Evolutionary conservation across 2,113 vertebrate species (phyloP), one percentile per base, ranked within the genome.

Genomic region (Manacus vitellinus): DNA sequence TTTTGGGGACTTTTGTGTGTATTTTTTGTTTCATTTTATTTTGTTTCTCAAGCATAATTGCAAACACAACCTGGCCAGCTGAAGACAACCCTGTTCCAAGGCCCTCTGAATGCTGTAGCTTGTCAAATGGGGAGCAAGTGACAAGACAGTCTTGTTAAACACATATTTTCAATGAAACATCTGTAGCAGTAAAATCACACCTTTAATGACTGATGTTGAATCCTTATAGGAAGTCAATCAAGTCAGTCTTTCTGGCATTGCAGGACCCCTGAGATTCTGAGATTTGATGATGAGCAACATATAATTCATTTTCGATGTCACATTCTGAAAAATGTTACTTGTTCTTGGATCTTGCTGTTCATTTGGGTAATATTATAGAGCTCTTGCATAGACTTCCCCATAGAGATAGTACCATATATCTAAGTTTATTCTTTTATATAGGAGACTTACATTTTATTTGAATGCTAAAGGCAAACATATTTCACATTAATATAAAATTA

Each of bases 131-230:
- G 23, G 6, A 39, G 17, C 3, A 2, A 14, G 16, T 43, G 51
- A 63, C 82, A 31, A 70, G 12, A 21, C 6, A 52, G 49, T 22
- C 2, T 54, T 65, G 16, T 46, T 27, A 37, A n/a, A 8, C 0
- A 0, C 0, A 0, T 51, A 8, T 51, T 58, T 78, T 31, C 43
- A 61, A 5, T 31, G 19, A 19, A 72, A 61, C 30, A 27, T 47
- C 65, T 71, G 43, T 46, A 63, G 22, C 23, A 78, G 59, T 67
- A 72, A 81, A 85, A 67, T 71, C 43, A 55, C 16, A 27, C 61
- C 86, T 16, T 30, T 93, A 51, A 59, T 75, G 47, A 77, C 46
- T 39, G 14, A 68, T 74, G n/a, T 8, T 43, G 68, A 70, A 43
- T 25, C 86, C 91, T 71, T 25, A 20, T 25, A 20, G 47, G 35